phyloP scores from a whole-genome alignment of 1,140 invertebrate species.

The Belonocnema kinseyi region DNA sequence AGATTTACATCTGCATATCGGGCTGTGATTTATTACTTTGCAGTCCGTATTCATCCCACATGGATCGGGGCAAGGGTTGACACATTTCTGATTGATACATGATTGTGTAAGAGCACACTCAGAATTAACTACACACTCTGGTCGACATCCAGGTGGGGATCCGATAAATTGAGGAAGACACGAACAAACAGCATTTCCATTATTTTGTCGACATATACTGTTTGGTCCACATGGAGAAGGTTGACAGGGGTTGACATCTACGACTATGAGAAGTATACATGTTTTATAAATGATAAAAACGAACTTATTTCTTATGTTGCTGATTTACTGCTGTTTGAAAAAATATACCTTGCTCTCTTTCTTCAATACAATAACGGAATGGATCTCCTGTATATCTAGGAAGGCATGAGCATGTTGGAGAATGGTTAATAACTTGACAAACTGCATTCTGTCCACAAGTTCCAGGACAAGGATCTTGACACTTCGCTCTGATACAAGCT shows the following conservation, averaged over 20 bases:
- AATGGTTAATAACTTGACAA: slow-evolving; percentile 77
- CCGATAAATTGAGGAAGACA: slow-evolving; percentile 83
- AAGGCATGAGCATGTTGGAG: slow-evolving; percentile 77
- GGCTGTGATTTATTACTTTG: slow-evolving; percentile 78
- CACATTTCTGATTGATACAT: slow-evolving; percentile 85
- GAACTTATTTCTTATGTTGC: background rate
- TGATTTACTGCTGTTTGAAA: background rate
- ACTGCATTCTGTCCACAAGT: slow-evolving; percentile 76
- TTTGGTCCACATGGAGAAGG: slow-evolving; percentile 86
- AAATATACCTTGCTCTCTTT: slow-evolving; percentile 52
- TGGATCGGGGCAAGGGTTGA: slow-evolving; percentile 85
- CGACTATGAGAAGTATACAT: background rate
- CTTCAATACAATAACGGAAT: slow-evolving; percentile 75
- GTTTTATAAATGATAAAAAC: slow-evolving; percentile 5
- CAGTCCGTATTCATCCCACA: slow-evolving; percentile 86
- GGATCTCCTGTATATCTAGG: slow-evolving; percentile 82
- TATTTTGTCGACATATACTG: slow-evolving; percentile 81
- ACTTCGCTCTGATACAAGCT: slow-evolving; percentile 73
- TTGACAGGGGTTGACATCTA: slow-evolving; percentile 71
- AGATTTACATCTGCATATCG: slow-evolving; percentile 75
- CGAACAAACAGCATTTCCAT: slow-evolving; percentile 81
- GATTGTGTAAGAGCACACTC: slow-evolving; percentile 84
- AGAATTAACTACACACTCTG: slow-evolving; percentile 83
- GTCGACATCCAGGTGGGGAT: slow-evolving; percentile 85
- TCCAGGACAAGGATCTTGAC: slow-evolving; percentile 75